phyloP scores from a whole-genome alignment of 2,797 vertebrate species.

The Schizothorax lantsangensis region DNA sequence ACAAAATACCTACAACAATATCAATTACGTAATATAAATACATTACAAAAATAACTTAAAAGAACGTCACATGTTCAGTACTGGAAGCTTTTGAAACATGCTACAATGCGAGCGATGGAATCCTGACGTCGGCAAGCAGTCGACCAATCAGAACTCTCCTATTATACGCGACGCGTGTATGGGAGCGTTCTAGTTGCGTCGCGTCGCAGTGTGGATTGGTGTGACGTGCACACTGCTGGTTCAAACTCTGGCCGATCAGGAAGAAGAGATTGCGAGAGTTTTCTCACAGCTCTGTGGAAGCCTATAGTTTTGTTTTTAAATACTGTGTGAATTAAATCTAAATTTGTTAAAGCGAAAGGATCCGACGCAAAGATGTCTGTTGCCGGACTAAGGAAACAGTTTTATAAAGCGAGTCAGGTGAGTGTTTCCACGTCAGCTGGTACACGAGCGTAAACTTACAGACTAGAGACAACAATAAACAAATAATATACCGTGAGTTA shows the following conservation, averaged over 20 bases:
- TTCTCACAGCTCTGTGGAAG: neutral
- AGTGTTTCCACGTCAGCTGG: slow-evolving; percentile 39
- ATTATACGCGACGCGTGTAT: slow-evolving; percentile 18
- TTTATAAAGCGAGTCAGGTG: slow-evolving; percentile 98
- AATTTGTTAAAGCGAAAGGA: slow-evolving; percentile 39
- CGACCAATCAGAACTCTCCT: slow-evolving; percentile 20
- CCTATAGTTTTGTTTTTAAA: neutral
- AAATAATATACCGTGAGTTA: neutral
- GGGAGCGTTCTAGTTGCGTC: slow-evolving; percentile 14
- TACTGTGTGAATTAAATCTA: neutral
- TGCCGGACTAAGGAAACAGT: slow-evolving; percentile 94
- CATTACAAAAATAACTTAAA: slow-evolving; percentile 22
- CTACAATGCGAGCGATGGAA: neutral
- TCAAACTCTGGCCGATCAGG: slow-evolving; percentile 33
- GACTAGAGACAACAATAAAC: neutral
- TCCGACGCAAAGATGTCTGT: slow-evolving; percentile 86
- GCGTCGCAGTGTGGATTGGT: neutral
- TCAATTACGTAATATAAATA: neutral
- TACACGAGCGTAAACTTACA: neutral
- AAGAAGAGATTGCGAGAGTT: slow-evolving; percentile 19
- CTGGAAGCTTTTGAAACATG: too few species aligned
- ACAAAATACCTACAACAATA: neutral
- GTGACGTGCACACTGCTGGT: slow-evolving; percentile 11
- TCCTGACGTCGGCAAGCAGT: neutral
- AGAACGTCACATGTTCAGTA: neutral